phyloP scores from a whole-genome alignment of 2,888 invertebrate species.

The Cryptophagus acutangulus region DNA sequence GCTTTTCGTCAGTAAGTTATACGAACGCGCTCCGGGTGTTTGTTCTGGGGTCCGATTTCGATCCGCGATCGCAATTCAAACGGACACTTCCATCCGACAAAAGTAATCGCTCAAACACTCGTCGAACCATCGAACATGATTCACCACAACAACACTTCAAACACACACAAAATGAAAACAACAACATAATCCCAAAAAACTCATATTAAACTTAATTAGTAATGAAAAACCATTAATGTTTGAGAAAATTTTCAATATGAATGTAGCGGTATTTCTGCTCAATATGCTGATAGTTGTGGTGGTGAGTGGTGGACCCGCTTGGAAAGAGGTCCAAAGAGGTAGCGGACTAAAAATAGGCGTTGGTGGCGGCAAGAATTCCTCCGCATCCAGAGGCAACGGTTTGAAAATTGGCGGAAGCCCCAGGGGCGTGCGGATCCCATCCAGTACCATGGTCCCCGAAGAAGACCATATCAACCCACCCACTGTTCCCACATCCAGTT shows the following conservation, averaged over 20 bases:
- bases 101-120: not conserved
- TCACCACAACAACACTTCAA: not conserved
- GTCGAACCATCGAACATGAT: not conserved
- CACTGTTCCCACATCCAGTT: constrained; percentile 29
- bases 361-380: constrained; percentile 37
- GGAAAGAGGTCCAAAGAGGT: constrained; percentile 46
- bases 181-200: not conserved
- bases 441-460: constrained; percentile 34
- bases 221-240: too few relatives aligned
- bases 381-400: constrained; percentile 42
- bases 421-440: constrained; percentile 33
- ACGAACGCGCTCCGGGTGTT: constrained; percentile 26
- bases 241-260: constrained; percentile 31
- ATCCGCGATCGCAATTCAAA: too few relatives aligned
- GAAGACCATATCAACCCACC: constrained; percentile 40
- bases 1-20: constrained; percentile 32
- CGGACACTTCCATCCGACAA: constrained; percentile 32
- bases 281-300: constrained; percentile 42
- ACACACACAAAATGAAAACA: not conserved
- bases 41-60: constrained; percentile 15
- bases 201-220: not conserved
- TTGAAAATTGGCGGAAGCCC: constrained; percentile 40
- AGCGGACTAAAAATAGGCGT: constrained; percentile 42
- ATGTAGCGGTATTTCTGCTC: constrained; percentile 39
- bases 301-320: constrained; percentile 46